phyloP scores from a whole-genome alignment of 2,113 vertebrate species.

The Neotoma lepida region DNA sequence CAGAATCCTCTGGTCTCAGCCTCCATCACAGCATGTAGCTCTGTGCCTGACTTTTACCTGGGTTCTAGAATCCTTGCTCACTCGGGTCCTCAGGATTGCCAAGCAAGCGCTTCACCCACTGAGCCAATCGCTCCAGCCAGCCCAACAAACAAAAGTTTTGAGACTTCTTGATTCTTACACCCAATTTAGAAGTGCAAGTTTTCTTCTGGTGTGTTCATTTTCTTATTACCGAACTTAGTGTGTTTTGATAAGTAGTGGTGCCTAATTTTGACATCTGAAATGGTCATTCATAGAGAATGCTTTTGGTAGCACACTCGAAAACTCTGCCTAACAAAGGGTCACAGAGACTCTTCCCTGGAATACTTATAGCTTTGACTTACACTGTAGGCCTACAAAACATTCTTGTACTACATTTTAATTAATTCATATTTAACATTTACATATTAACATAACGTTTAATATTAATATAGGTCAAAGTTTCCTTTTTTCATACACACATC shows the following conservation, averaged over 20 bases:
- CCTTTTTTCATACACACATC: neutral
- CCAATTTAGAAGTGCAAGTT: conserved; percentile 9
- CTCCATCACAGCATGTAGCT: too few species aligned
- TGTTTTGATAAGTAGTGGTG: neutral
- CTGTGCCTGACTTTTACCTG: too few species aligned
- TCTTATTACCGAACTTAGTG: neutral
- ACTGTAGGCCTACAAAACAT: neutral
- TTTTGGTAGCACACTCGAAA: conserved; percentile 31
- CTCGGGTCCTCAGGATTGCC: too few species aligned
- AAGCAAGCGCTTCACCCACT: too few species aligned
- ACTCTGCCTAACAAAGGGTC: neutral
- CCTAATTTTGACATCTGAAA: neutral
- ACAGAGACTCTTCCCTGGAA: neutral
- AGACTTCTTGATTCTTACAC: neutral
- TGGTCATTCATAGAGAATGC: neutral
- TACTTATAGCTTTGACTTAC: conserved; percentile 12
- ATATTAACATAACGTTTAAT: too few species aligned
- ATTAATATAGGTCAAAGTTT: neutral
- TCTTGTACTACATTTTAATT: neutral
- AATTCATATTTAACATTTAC: too few species aligned
- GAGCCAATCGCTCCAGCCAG: neutral
- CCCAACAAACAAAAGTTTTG: neutral
- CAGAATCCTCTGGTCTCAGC: too few species aligned
- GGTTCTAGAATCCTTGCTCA: too few species aligned
- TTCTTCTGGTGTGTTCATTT: neutral